Percentiles rank a stretch among this genome's conserved stretches.
These are phyloP conservation scores for Lampropteryx suffumata DNA, from an alignment of 2,888 invertebrate genomes.

Conservation along the genomic window DNA sequence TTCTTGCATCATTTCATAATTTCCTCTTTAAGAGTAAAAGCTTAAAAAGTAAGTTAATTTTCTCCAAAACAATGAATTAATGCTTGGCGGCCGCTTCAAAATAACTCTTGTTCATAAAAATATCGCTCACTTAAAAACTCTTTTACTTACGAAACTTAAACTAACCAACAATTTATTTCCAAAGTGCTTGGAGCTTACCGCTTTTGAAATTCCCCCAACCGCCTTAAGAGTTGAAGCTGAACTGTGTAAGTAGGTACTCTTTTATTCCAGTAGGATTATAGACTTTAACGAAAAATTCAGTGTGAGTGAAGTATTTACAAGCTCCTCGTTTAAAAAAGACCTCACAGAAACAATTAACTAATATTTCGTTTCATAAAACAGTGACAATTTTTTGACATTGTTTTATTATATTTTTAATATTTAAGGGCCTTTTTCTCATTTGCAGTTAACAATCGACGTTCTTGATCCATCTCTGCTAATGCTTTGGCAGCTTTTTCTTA, in stretches of 20 bases:
- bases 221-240: constrained; percentile 24
- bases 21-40: too few species aligned
- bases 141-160: constrained; percentile 20
- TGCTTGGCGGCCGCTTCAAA: not conserved
- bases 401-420: too few species aligned
- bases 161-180: constrained; percentile 26
- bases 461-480: too few species aligned
- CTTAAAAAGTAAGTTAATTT: too few species aligned
- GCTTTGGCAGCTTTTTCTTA: too few species aligned
- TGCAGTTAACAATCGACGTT: too few species aligned
- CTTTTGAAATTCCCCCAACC: constrained; percentile 25
- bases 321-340: too few species aligned
- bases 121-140: constrained; percentile 15
- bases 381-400: too few species aligned
- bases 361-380: too few species aligned
- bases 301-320: constrained; percentile 4
- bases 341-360: too few species aligned
- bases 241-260: constrained; percentile 22
- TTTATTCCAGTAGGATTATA: constrained; percentile 36
- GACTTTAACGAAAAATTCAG: constrained; percentile 22
- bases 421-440: too few species aligned
- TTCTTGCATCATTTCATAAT: too few species aligned
- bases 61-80: not conserved
- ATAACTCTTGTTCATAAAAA: constrained; percentile 5
- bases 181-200: constrained; percentile 26